Evolutionary conservation across 2,888 invertebrate genomes (phyloP).

Genomic region (Oxycera nigricornis): DNA sequence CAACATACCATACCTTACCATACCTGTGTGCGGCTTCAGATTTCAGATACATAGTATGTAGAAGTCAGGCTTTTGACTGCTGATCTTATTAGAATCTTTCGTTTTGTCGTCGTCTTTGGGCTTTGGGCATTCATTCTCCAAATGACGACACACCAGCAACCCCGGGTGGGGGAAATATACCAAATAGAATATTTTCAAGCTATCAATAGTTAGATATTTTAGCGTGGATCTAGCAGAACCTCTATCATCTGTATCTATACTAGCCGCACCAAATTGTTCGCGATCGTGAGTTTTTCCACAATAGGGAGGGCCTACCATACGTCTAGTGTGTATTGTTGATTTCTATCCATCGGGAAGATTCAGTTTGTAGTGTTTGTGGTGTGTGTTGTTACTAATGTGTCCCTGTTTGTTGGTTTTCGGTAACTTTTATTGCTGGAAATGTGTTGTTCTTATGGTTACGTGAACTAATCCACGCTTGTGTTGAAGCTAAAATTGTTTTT

Average conservation of each 20-base stretch:
- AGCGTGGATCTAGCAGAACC: not conserved
- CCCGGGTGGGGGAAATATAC: not conserved
- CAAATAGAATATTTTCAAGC: not conserved
- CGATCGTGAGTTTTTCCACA: not conserved
- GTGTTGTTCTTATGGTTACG: not conserved
- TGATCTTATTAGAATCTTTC: constrained; percentile 25
- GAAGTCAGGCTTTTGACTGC: constrained; percentile 27
- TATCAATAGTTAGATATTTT: constrained; percentile 28
- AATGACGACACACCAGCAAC: not conserved
- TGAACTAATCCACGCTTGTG: not conserved
- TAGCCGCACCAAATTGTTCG: not conserved
- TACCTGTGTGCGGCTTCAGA: too few species aligned
- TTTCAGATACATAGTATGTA: not conserved
- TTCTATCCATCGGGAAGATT: too few species aligned
- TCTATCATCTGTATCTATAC: not conserved
- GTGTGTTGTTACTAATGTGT: not conserved
- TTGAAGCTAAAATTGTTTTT: not conserved
- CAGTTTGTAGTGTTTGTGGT: too few species aligned
- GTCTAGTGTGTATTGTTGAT: not conserved
- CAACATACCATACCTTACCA: too few species aligned
- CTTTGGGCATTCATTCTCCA: not conserved
- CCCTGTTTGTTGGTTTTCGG: not conserved
- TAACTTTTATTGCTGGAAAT: not conserved
- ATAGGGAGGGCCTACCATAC: too few species aligned
- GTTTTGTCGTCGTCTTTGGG: not conserved